Percentiles rank a stretch among this genome's conserved stretches.
phyloP scores from a whole-genome alignment of 2,113 vertebrate species.

The Pyxicephalus adspersus region DNA sequence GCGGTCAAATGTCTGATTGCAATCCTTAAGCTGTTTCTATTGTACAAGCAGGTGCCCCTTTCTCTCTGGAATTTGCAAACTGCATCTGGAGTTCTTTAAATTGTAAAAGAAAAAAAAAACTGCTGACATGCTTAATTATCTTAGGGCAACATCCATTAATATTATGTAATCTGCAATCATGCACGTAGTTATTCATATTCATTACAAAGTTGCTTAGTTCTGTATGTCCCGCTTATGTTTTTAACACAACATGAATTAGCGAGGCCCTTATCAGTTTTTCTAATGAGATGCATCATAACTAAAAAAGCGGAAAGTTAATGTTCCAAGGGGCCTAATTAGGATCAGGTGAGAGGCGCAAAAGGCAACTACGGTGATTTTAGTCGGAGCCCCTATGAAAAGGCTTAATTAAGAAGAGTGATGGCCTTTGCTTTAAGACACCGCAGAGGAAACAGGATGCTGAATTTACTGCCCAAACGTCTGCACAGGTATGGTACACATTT shows the following conservation, averaged over 20 bases:
- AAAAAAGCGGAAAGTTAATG: slow-evolving; percentile 79
- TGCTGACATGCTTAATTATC: slow-evolving; percentile 68
- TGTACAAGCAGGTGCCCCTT: background rate
- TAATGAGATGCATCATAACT: slow-evolving; percentile 86
- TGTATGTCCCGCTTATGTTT: slow-evolving; percentile 59
- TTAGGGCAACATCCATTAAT: slow-evolving; percentile 62
- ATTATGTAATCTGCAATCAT: slow-evolving; percentile 62
- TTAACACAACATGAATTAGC: slow-evolving; percentile 71
- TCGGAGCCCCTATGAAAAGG: slow-evolving; percentile 79
- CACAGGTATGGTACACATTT: slow-evolving; percentile 59
- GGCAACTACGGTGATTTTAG: slow-evolving; percentile 86
- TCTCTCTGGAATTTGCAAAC: slow-evolving; percentile 6
- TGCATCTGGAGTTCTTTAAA: slow-evolving; percentile 27
- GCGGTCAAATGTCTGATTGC: background rate
- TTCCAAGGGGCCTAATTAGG: slow-evolving; percentile 94
- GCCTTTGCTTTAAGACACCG: slow-evolving; percentile 84
- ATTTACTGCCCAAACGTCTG: slow-evolving; percentile 73
- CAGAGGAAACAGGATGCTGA: slow-evolving; percentile 70
- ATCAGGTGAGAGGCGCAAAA: slow-evolving; percentile 82
- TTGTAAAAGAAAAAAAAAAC: slow-evolving; percentile 40
- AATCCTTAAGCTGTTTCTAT: background rate
- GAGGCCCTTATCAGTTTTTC: slow-evolving; percentile 80
- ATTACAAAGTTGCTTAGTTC: slow-evolving; percentile 64
- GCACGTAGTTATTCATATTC: slow-evolving; percentile 62
- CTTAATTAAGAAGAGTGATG: slow-evolving; percentile 95